phyloP scores from a whole-genome alignment of 2,113 vertebrate species.

The Melospiza georgiana region DNA sequence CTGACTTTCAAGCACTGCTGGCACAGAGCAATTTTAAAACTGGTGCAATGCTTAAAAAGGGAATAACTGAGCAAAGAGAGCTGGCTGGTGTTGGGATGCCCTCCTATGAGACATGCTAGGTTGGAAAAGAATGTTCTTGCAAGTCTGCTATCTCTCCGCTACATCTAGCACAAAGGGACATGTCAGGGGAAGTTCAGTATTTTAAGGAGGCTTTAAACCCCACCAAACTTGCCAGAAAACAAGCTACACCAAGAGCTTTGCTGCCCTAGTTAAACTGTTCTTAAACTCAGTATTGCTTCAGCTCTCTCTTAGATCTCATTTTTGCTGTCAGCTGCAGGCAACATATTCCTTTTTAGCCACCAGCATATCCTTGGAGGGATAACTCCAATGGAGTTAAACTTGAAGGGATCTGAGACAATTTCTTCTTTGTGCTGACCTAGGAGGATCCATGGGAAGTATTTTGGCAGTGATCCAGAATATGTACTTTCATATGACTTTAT shows the following conservation, averaged over 20 bases:
- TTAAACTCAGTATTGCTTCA: neutral
- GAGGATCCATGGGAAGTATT: neutral
- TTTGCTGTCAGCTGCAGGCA: neutral
- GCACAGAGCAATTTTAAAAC: neutral
- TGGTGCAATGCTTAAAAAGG: slow-evolving; percentile 23
- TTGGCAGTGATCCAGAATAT: neutral
- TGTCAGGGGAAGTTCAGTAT: neutral
- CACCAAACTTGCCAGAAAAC: neutral
- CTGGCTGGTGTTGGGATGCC: neutral
- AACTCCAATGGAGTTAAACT: neutral
- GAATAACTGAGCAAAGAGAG: neutral
- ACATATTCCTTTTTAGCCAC: neutral
- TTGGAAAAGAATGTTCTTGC: neutral
- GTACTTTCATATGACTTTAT: neutral
- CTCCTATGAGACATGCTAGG: neutral
- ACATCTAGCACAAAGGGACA: neutral
- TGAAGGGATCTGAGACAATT: neutral
- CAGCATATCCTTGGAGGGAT: neutral
- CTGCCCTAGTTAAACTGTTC: neutral
- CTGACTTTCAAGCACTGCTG: neutral
- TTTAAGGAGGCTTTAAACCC: neutral
- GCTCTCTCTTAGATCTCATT: neutral
- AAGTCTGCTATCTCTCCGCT: neutral
- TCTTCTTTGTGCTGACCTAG: neutral
- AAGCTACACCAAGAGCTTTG: accelerated